These are phyloP conservation scores for Drosophila meridionalis DNA, from an alignment of 2,888 invertebrate genomes.

Conservation along the genomic window DNA sequence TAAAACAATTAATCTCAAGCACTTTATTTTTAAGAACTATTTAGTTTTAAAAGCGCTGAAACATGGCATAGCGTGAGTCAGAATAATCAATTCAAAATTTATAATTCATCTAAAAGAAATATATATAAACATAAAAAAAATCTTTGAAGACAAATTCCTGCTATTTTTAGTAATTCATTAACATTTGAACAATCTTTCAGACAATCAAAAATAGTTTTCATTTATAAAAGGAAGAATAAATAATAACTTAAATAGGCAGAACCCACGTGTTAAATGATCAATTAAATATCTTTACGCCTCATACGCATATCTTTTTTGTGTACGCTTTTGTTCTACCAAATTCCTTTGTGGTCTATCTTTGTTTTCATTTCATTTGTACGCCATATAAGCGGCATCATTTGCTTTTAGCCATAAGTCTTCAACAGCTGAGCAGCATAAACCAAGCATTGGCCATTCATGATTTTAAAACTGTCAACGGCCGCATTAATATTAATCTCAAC, in stretches of 20 bases:
- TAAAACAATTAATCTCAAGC: conserved; percentile 10
- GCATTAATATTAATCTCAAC: conserved; percentile 70
- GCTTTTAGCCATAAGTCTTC: conserved; percentile 23
- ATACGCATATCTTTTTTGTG: neutral
- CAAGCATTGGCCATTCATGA: conserved; percentile 62
- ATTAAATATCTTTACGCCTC: conserved; percentile 19
- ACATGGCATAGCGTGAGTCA: neutral
- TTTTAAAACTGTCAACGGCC: conserved; percentile 73
- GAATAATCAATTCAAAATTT: no score
- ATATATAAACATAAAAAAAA: no score
- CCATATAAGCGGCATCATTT: conserved; percentile 35
- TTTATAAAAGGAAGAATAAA: neutral
- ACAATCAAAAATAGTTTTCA: neutral
- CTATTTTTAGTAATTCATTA: neutral
- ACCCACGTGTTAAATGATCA: conserved; percentile 31
- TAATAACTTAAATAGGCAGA: conserved; percentile 14
- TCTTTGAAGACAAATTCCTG: neutral
- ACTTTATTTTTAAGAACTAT: neutral
- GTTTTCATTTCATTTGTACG: conserved; percentile 12
- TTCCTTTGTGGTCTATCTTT: conserved; percentile 10
- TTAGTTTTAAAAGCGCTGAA: neutral
- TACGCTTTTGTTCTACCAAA: conserved; percentile 18
- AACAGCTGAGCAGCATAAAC: conserved; percentile 12
- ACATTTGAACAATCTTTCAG: neutral
- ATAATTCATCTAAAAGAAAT: neutral